Percentiles rank a stretch among this genome's conserved stretches.
Evolutionary conservation across 2,113 vertebrate genomes (phyloP).

Genomic region (Benitochromis conjunctus): DNA sequence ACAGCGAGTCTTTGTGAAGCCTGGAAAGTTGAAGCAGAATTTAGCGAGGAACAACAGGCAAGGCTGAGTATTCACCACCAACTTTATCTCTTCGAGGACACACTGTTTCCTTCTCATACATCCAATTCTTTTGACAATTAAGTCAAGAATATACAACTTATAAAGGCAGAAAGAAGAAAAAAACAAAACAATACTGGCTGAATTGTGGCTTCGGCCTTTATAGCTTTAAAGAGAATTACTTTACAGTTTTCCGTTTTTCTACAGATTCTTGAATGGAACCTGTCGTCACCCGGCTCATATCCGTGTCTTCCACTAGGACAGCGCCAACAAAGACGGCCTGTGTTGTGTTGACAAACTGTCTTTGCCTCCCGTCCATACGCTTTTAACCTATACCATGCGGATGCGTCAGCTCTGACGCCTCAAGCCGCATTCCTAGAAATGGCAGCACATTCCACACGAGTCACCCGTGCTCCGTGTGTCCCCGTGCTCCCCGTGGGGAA

Average conservation of each 20-base stretch:
- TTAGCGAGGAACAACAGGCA: neutral
- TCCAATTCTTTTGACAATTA: neutral
- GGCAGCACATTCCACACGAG: neutral
- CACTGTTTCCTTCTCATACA: neutral
- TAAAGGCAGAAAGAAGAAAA: neutral
- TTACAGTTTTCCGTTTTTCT: neutral
- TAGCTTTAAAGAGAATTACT: neutral
- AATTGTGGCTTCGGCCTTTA: neutral
- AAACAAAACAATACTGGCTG: neutral
- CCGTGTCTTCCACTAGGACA: neutral
- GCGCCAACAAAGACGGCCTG: slow-evolving; percentile 9
- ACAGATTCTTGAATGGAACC: neutral
- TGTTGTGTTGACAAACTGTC: neutral
- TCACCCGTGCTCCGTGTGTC: neutral
- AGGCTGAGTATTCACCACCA: neutral
- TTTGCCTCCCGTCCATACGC: neutral
- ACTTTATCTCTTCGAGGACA: neutral
- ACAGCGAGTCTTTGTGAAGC: neutral
- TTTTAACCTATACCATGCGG: neutral
- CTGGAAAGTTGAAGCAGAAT: slow-evolving; percentile 3
- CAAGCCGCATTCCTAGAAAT: slow-evolving; percentile 17
- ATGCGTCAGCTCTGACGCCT: slow-evolving; percentile 34
- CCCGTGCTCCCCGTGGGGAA: neutral
- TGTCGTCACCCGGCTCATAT: neutral
- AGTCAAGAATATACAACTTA: neutral